These are phyloP conservation scores for Platyrinchus mystaceus DNA, from an alignment of 2,797 vertebrate species.

Conservation along the genomic window DNA sequence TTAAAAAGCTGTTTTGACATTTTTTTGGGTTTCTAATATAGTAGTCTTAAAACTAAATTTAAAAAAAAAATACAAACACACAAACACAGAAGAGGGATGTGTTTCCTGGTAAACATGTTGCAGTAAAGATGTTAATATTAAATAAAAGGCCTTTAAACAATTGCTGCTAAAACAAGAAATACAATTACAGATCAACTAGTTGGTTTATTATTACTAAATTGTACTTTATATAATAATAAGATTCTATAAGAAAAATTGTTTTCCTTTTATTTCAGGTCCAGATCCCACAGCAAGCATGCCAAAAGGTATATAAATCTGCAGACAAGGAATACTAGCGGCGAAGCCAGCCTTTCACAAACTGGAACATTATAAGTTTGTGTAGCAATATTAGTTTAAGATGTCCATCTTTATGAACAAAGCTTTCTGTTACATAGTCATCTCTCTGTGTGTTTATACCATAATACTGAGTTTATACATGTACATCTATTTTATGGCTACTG, in stretches of 20 bases:
- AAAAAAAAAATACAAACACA: rapidly evolving
- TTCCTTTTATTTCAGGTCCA: conserved; percentile 74
- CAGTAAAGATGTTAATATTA: not conserved
- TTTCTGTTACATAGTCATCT: not conserved
- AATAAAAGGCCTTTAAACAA: not conserved
- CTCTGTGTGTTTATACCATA: not conserved
- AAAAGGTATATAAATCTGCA: conserved; percentile 73
- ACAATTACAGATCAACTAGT: not conserved
- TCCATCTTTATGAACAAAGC: not conserved
- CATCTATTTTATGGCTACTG: not conserved
- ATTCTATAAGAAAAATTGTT: not conserved
- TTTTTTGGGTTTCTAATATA: not conserved
- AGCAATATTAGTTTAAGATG: not conserved
- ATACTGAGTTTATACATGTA: not conserved
- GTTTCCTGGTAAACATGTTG: not conserved
- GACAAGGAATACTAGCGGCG: not conserved
- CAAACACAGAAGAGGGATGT: not conserved
- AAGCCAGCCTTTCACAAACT: conserved; percentile 7
- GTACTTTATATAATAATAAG: not conserved
- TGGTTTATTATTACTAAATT: not conserved
- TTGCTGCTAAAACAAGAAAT: not conserved
- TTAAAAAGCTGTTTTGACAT: not conserved
- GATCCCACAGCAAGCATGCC: conserved; percentile 82
- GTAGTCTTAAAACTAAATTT: not conserved
- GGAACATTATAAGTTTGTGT: not conserved